Conservation (phyloP, 2,888 invertebrate species). For the Sinelater perroti region DNA sequence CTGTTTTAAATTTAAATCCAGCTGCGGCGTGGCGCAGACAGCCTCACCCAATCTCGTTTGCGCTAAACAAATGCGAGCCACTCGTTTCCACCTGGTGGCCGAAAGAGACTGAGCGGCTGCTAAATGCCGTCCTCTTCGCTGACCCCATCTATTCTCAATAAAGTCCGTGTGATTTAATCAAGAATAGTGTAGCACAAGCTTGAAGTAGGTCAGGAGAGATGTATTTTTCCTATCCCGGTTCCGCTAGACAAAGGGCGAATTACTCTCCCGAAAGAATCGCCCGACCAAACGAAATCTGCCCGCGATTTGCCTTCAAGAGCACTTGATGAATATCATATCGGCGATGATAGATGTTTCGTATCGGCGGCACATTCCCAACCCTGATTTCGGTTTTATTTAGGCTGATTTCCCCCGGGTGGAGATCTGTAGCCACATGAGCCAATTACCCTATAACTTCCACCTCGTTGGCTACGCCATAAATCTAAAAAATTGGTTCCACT, state of each 20-base stretch:
- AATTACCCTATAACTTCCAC: slow-evolving; percentile 52
- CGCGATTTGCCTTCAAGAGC: slow-evolving; percentile 24
- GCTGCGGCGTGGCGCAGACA: not conserved
- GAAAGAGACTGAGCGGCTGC: slow-evolving; percentile 28
- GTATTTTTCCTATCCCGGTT: slow-evolving; percentile 18
- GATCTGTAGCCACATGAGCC: slow-evolving; percentile 49
- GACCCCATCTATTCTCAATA: slow-evolving; percentile 32
- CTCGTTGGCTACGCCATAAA: slow-evolving; percentile 49
- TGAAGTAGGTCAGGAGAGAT: slow-evolving; percentile 16
- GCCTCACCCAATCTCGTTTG: not conserved
- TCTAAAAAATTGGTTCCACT: slow-evolving; percentile 39
- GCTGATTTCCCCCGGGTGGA: slow-evolving; percentile 34
- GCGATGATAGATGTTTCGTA: slow-evolving; percentile 29
- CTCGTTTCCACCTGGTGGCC: slow-evolving; percentile 34
- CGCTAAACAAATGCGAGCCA: slow-evolving; percentile 30
- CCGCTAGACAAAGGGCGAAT: slow-evolving; percentile 20
- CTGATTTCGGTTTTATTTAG: slow-evolving; percentile 35
- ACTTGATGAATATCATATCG: slow-evolving; percentile 32
- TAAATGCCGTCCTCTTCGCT: slow-evolving; percentile 31
- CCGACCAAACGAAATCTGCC: slow-evolving; percentile 30
- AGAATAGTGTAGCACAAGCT: slow-evolving; percentile 38
- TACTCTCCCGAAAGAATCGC: slow-evolving; percentile 25
- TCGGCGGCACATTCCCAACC: slow-evolving; percentile 30
- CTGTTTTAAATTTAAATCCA: slow-evolving; percentile 2
- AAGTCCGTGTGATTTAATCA: slow-evolving; percentile 47